Base-by-base conservation (phyloP, 37 sponge, comb jelly and placozoan genomes). In the Aplysina aerophoba region DNA sequence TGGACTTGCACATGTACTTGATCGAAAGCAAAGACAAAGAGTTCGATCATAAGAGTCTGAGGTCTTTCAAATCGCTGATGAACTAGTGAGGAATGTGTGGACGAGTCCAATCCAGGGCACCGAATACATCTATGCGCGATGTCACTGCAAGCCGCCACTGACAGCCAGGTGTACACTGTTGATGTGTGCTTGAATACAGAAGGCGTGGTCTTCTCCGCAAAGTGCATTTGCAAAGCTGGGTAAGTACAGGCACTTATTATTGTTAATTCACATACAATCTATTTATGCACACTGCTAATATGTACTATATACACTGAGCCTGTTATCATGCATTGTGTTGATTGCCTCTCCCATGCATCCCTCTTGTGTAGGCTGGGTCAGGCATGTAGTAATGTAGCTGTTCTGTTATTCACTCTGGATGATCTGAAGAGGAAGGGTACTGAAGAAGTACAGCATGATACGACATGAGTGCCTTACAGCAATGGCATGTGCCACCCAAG, bases 21-120 rank as follows among this genome's bases (percentile, higher is more conserved):
- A 67, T 67, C 69, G 69, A 67, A n/a, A 67, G 69, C n/a, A 67
- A 67, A 27, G 69, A 67, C n/a, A 58, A 58, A 58, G 19, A 58
- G 17, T 58, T 58, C 19, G 59, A 58, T 19, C 15, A 20, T 15
- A 58, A 58, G 59, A 58, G 59, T 58, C 19, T 58, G 17, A 58
- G 59, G 17, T 58, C 15, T 20, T 58, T 58, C 59, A 58, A 58
- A 58, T 58, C 59, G 17, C 59, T 58, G 59, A 58, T 58, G 59
- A 19, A 15, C 19, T 58, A 58, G 59, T 58, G 59, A 58, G 17
- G 59, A 58, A 58, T 58, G 59, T 58, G 15, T 58, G 59, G 59
- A 58, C 19, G 15, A 20, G 59, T 19, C 59, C 15, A 58, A 58
- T 58, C 19, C 15, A 58, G 59, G 17, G 17, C 19, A 58, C 59